Base-by-base conservation (phyloP, 2,113 vertebrate species). In the Todiramphus saurophagus region DNA sequence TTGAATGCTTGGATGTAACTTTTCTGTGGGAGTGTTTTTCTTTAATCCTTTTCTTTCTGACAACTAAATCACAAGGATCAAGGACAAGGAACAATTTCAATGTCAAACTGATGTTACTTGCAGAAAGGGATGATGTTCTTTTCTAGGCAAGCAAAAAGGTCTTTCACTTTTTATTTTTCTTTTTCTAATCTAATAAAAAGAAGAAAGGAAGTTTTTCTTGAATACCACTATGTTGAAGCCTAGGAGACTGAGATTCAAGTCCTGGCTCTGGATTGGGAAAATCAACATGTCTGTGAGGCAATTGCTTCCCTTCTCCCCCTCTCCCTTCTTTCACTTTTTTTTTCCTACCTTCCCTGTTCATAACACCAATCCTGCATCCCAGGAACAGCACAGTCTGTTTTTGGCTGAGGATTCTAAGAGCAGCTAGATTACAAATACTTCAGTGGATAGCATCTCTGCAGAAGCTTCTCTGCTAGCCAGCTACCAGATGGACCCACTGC, bases 11-110 rank as follows among this genome's bases (percentile, higher is more conserved):
- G 66, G 25, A 39, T 90, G 67, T 64, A 84, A 88, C 60, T 78
- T 92, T 33, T 92, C 56, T 50, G 83, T 91, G 69, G 77, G 48
- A 85, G 74, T 82, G 44, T 73, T 97, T 86, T 56, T 72, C 68
- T 68, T 81, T 84, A 44, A 92, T 78, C 27, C 44, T 74, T 86
- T 88, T 76, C 31, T 74, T 90, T 39, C 43, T 87, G 95, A 79
- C 64, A 68, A 43, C 48, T 91, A 84, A 96, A 92, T 89, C 44
- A n/a, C 41, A 86, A 74, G 28, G 63, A 83, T 18, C 30, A 90
- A 79, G 23, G 17, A 43, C 33, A 83, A 87, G 20, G 48, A 75
- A 39, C 24, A 72, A 81, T 79, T 87, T 78, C 39, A 75, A 30
- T 2, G 23, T 75, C 69, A 72, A 18, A 64, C 33, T 53, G 31